Conservation (phyloP, 2,888 invertebrate species). For the Parapristionchus giblindavisi region DNA sequence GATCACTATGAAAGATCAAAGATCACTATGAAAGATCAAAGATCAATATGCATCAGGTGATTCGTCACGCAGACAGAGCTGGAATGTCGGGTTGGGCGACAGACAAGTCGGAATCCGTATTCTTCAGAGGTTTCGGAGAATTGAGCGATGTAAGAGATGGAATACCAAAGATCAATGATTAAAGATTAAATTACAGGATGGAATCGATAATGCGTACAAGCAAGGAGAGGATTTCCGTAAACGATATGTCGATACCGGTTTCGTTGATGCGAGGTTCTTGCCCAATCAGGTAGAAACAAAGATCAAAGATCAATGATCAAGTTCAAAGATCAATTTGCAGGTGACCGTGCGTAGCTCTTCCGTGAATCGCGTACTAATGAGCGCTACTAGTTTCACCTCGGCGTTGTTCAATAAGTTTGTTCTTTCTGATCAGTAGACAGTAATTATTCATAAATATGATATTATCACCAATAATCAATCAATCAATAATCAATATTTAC, state of each 20-base stretch:
- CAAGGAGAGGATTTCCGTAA: conserved; percentile 16
- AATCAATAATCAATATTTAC: too few relatives aligned
- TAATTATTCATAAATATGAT: too few relatives aligned
- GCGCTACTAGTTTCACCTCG: conserved; percentile 24
- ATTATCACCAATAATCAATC: too few relatives aligned
- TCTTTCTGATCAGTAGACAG: too few relatives aligned
- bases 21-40: too few relatives aligned
- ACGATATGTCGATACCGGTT: conserved; percentile 27
- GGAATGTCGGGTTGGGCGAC: conserved; percentile 10
- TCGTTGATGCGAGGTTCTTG: conserved; percentile 23
- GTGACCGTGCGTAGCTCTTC: conserved; percentile 10
- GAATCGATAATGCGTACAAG: conserved; percentile 30
- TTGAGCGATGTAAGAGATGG: conserved; percentile 29
- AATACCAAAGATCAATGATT: not conserved
- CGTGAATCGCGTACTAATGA: conserved; percentile 28
- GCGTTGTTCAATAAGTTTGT: conserved; percentile 21
- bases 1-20: too few relatives aligned
- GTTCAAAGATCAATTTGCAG: too few relatives aligned
- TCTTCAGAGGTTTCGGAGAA: conserved; percentile 34
- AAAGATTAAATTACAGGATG: conserved; percentile 17
- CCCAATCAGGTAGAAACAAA: conserved; percentile 4
- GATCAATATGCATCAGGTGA: conserved; percentile 14
- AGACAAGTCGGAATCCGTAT: conserved; percentile 11
- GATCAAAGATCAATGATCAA: not conserved
- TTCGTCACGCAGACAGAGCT: conserved; percentile 35